These are phyloP conservation scores for Euthynnus affinis DNA, from an alignment of 2,797 vertebrate species.

Conservation along the genomic window DNA sequence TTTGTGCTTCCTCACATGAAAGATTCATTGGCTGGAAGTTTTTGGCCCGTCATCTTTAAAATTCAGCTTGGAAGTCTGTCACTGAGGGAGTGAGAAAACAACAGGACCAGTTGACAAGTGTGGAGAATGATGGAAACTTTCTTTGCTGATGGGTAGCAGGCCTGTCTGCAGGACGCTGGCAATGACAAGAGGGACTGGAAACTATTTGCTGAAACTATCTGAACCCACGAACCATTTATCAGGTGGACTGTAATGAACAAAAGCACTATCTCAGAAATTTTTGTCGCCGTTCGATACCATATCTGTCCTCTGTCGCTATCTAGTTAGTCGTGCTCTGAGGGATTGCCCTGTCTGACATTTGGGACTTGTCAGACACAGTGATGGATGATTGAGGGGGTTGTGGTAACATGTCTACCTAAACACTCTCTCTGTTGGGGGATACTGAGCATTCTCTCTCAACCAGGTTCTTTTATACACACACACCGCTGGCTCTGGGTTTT, in stretches of 20 bases:
- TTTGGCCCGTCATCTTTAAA: conserved; percentile 52
- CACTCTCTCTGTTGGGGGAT: conserved; percentile 44
- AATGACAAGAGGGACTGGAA: conserved; percentile 48
- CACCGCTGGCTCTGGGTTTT: conserved; percentile 3
- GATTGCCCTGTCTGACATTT: conserved; percentile 77
- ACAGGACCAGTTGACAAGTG: conserved; percentile 39
- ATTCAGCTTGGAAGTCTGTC: conserved; percentile 40
- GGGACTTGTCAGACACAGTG: conserved; percentile 75
- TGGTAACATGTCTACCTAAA: conserved; percentile 73
- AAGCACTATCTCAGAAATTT: conserved; percentile 77
- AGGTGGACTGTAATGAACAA: conserved; percentile 81
- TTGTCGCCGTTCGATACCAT: conserved; percentile 78
- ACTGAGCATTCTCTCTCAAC: conserved; percentile 36
- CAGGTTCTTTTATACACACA: neutral
- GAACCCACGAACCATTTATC: conserved; percentile 76
- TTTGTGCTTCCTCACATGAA: conserved; percentile 19
- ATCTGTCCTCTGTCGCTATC: conserved; percentile 74
- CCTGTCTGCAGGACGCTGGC: conserved; percentile 30
- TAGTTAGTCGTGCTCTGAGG: conserved; percentile 77
- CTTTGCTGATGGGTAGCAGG: conserved; percentile 24
- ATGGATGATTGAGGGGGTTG: conserved; percentile 78
- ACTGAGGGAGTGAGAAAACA: conserved; percentile 25
- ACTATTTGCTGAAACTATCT: conserved; percentile 64
- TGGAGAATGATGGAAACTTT: conserved; percentile 48
- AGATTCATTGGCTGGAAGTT: conserved; percentile 41